These are phyloP conservation scores for Spinibarbus caldwelli DNA, from an alignment of 2,797 vertebrate species.

Conservation along the genomic window DNA sequence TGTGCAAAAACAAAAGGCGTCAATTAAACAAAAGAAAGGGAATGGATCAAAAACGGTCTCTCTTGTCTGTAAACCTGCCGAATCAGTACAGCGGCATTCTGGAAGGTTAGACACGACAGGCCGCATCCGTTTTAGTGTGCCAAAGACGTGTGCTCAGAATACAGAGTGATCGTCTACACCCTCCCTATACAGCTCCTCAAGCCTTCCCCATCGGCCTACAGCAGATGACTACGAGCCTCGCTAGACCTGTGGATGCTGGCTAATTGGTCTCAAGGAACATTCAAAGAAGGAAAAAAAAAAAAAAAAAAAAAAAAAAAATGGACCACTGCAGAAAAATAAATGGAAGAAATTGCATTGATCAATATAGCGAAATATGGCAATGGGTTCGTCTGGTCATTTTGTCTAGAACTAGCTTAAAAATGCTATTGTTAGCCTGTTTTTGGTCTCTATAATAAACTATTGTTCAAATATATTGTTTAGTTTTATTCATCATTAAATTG, in stretches of 20 bases:
- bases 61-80: conserved; percentile 5
- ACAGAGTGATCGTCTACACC: conserved; percentile 55
- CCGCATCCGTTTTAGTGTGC: conserved; percentile 59
- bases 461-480: background rate
- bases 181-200: background rate
- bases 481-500: background rate
- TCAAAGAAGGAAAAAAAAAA: background rate
- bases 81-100: background rate
- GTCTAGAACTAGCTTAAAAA: background rate
- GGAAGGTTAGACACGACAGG: conserved; percentile 12
- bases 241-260: background rate
- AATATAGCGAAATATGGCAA: background rate
- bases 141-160: conserved; percentile 67
- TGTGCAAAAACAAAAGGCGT: background rate
- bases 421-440: background rate
- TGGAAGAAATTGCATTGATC: background rate
- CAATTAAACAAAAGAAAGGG: background rate
- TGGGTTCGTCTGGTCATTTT: background rate
- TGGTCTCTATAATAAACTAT: background rate
- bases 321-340: background rate
- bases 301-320: background rate
- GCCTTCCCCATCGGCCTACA: background rate
- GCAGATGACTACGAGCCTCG: background rate
- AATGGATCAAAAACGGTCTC: background rate
- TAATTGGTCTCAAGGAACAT: conserved; percentile 6